Percentiles rank a stretch among this genome's conserved stretches.
phyloP scores from a whole-genome alignment of 2,113 vertebrate species.

The Piprites chloris region DNA sequence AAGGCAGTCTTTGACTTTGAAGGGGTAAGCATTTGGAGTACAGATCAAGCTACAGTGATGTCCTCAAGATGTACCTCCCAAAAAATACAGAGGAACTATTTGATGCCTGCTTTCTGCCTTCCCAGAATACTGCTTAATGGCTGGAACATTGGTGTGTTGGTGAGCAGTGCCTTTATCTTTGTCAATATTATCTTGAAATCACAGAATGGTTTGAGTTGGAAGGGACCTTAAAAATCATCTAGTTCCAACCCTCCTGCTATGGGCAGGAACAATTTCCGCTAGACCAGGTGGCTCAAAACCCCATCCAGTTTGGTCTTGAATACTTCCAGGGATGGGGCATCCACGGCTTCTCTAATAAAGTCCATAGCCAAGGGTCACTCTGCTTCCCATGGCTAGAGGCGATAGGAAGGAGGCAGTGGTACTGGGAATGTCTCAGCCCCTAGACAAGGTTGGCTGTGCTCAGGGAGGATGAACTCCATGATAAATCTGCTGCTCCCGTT shows the following conservation, averaged over 20 bases:
- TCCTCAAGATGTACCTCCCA: background rate
- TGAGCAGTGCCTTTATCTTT: background rate
- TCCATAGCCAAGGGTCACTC: background rate
- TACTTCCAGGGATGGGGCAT: background rate
- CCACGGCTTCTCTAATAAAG: background rate
- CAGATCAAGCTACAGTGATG: background rate
- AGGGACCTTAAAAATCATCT: background rate
- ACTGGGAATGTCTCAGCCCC: background rate
- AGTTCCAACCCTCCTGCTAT: background rate
- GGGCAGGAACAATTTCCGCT: background rate
- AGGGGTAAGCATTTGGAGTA: background rate
- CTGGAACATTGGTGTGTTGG: background rate
- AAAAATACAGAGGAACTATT: background rate
- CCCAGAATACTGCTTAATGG: background rate
- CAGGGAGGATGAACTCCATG: background rate
- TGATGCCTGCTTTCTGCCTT: background rate
- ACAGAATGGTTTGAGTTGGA: background rate
- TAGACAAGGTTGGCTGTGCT: background rate
- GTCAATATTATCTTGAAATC: background rate
- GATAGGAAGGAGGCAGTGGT: rapidly evolving
- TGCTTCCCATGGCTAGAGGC: background rate
- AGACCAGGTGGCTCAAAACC: background rate
- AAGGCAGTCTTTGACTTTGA: background rate
- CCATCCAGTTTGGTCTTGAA: background rate
- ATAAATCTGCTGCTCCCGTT: background rate